phyloP scores from a whole-genome alignment of 2,113 vertebrate genomes.

The Microcebus griseorufus region DNA sequence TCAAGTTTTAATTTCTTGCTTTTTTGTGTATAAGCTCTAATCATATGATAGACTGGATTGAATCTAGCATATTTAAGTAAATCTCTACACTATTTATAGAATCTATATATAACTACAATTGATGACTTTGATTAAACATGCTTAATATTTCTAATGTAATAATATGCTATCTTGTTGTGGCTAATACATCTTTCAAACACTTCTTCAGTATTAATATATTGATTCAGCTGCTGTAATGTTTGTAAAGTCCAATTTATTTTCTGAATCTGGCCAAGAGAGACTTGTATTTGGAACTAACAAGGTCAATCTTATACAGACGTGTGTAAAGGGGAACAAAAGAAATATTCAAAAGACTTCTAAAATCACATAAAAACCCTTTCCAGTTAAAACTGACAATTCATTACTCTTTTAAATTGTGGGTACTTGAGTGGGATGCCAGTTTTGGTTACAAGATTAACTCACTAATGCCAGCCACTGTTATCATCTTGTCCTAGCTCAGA shows the following conservation, averaged over 20 bases:
- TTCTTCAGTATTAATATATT: conserved; percentile 87
- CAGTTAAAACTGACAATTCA: conserved; percentile 82
- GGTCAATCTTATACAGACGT: conserved; percentile 85
- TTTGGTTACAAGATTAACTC: conserved; percentile 78
- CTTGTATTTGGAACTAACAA: conserved; percentile 83
- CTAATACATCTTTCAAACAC: conserved; percentile 84
- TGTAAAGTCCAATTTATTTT: conserved; percentile 87
- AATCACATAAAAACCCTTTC: conserved; percentile 80
- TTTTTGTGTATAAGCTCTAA: not conserved
- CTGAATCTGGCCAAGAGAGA: conserved; percentile 80
- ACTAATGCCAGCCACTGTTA: conserved; percentile 69
- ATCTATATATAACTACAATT: conserved; percentile 64
- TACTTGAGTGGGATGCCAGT: conserved; percentile 70
- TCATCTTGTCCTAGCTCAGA: conserved; percentile 62
- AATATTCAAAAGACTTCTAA: conserved; percentile 84
- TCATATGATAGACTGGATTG: not conserved
- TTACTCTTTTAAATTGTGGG: conserved; percentile 80
- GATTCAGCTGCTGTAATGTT: conserved; percentile 81
- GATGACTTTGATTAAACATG: conserved; percentile 75
- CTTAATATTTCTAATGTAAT: conserved; percentile 77
- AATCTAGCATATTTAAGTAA: conserved; percentile 40
- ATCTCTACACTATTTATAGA: conserved; percentile 55
- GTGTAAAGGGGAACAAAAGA: conserved; percentile 84
- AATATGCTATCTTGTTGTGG: conserved; percentile 77
- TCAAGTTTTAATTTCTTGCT: not conserved